Evolutionary conservation across 2,797 vertebrate species (phyloP), one percentile per base, ranked within the genome.

Genomic region (Emys orbicularis): DNA sequence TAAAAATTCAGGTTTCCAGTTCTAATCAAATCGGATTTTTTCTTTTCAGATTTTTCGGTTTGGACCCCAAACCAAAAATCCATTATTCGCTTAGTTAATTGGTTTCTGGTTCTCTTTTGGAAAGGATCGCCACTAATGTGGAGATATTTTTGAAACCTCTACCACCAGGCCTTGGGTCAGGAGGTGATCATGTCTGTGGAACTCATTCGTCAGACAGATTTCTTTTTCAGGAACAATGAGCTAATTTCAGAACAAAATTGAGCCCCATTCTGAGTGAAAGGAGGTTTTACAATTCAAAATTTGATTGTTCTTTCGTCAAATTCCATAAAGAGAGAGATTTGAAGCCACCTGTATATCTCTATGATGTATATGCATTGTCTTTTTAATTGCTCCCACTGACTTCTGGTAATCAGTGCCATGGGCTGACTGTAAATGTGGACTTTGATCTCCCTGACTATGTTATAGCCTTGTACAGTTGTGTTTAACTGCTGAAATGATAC

Each of bases 401-500:
- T 92, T 92, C 52, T 57, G 49, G 47, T 25, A 89, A 81, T 84
- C 86, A 79, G 8, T 90, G 52, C 53, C 18, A 37, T 34, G 50
- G 10, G 61, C 68, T 37, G 76, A 79, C 29, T 53, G 29, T 27
- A 89, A 68, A 87, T 34, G 52, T 57, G 77, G 53, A 93, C 84
- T 96, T 93, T 56, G 50, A 79, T 88, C 59, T 92, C 25, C 88
- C 81, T 89, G 79, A 93, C 56, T 44, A 90, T 47, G 54, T 44
- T 86, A 74, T 54, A 85, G 61, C 89, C 49, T 83, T 81, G 16
- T 90, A 86, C 76, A 92, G 88, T 94, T 77, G 76, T 89, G 81
- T 90, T 96, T 94, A 83, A 93, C 56, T 90, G 85, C 80, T n/a
- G 56, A 91, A 95, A 94, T 90, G 31, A 96, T 84, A 84, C 15